Base-by-base conservation (phyloP, 2,113 vertebrate species). In the Epinephelus cyanopodus region DNA sequence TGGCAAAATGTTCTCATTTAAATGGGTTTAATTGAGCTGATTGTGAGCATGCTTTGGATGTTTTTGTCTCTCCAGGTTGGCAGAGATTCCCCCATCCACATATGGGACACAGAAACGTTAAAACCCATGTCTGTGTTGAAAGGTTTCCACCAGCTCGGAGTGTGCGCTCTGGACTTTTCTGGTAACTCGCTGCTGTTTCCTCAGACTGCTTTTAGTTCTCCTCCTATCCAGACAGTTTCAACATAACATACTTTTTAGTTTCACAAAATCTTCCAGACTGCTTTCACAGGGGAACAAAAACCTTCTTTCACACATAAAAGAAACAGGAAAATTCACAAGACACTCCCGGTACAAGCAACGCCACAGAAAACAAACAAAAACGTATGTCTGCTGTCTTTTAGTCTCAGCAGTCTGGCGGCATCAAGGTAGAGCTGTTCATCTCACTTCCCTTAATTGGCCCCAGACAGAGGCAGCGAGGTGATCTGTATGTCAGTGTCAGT, bases 131-230 rank as follows among this genome's bases (percentile, higher is more conserved):
- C 98, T 0, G 95, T 99, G 76, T 94, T 99, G 93, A 99, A 96
- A 93, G 98, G 98, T 90, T 97, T 96, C 92, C 98, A 99, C 92
- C 98, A 99, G 37, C 96, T 96, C 23, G 98, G 98, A 84, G 95
- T 99, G 70, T 99, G 98, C 80, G 96, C 98, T 77, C 94, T 99
- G 87, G 98, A 99, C 93, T 99, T 99, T 91, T 99, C 98, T 96
- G 98, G 98, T 99, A 96, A 95, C 12, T 23, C 25, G 23, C 0
- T 15, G 6, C 10, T 64, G 23, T 47, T 58, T 65, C 66, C 48
- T 70, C 50, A 58, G 37, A 21, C 68, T 73, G 39, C 8, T 21
- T 60, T 21, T 29, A 70, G 5, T 4, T 23, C 42, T 57, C 54
- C 14, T 21, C 54, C 14, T 21, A 27, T 56, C 54, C 11, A 67